Conservation (phyloP, 2,113 vertebrate genomes). For the Penelope pileata region DNA sequence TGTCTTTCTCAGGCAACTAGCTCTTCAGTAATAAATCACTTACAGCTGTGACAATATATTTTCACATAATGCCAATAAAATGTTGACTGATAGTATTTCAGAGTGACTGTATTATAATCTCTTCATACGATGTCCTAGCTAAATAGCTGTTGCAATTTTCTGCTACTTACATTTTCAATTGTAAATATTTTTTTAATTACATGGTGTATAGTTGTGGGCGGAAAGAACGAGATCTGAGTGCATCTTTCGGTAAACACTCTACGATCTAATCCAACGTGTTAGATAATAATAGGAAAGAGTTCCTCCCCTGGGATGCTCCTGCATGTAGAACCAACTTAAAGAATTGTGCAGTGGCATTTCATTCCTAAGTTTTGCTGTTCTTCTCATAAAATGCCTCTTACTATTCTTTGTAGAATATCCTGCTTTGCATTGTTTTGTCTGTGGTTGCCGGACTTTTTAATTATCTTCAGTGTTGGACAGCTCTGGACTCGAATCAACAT, state of each 20-base stretch:
- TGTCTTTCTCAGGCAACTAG: conserved; percentile 16
- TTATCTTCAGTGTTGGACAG: conserved; percentile 83
- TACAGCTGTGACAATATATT: not conserved
- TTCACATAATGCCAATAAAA: not conserved
- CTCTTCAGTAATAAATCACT: conserved; percentile 29
- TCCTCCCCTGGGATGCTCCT: not conserved
- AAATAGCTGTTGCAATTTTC: not conserved
- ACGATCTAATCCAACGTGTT: not conserved
- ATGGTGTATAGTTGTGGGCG: not conserved
- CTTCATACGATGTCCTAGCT: not conserved
- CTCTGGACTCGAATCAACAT: conserved; percentile 86
- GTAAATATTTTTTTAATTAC: not conserved
- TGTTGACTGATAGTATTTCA: not conserved
- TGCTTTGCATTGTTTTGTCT: not conserved
- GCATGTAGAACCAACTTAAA: not conserved
- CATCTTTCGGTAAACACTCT: not conserved
- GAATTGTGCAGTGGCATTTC: conserved; percentile 32
- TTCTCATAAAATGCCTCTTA: conserved; percentile 49
- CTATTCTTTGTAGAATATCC: conserved; percentile 11
- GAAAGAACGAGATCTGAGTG: not conserved
- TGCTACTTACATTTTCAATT: not conserved
- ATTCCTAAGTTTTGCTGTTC: not conserved
- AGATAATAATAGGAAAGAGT: conserved; percentile 16
- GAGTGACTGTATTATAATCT: not conserved
- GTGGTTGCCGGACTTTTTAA: conserved; percentile 20